Evolutionary conservation across 2,113 vertebrate genomes (phyloP), one percentile per base, ranked within the genome.

Genomic region (Lamprotornis superbus): DNA sequence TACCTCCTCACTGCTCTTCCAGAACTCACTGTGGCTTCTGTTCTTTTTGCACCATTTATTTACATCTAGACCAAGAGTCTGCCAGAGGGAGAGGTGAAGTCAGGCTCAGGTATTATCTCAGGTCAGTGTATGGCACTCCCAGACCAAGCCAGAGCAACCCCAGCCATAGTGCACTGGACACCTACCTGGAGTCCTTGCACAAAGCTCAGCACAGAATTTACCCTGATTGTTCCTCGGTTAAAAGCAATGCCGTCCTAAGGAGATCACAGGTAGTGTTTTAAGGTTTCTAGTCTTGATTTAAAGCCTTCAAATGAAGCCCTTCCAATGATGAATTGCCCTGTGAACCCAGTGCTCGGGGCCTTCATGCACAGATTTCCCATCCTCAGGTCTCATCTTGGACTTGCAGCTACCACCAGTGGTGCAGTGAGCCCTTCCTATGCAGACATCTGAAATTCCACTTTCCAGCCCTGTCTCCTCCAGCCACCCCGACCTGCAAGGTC

Each of bases 101-200:
- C n/a, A 47, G 27, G n/a, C 50, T 60, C 47, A 69, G 59, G 37
- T 25, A 37, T 59, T 24, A 75, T 21, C 4, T 24, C 74, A 55
- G 30, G 16, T 39, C 61, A 44, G 21, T 14, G 8, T 19, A 46
- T 9, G 10, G 15, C 27, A 52, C 49, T 69, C 57, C 44, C 33
- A 85, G 24, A 30, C 23, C 2, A 0, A 15, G 21, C 33, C 61
- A 78, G 24, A 82, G 52, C 30, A 63, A 33, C 5, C 24, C 28
- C 2, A 1, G 37, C 47, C 56, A 17, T 25, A 55, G 52, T 2
- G 0, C 46, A 20, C 25, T 50, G 56, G 12, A 24, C 5, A 0
- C 35, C 12, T 23, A n/a, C 4, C 23, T 55, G 65, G 15, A 78
- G 23, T 23, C 27, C 20, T 40, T 22, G 23, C n/a, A 8, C 14